phyloP scores from a whole-genome alignment of 2,113 vertebrate genomes.

The Camarhynchus parvulus region DNA sequence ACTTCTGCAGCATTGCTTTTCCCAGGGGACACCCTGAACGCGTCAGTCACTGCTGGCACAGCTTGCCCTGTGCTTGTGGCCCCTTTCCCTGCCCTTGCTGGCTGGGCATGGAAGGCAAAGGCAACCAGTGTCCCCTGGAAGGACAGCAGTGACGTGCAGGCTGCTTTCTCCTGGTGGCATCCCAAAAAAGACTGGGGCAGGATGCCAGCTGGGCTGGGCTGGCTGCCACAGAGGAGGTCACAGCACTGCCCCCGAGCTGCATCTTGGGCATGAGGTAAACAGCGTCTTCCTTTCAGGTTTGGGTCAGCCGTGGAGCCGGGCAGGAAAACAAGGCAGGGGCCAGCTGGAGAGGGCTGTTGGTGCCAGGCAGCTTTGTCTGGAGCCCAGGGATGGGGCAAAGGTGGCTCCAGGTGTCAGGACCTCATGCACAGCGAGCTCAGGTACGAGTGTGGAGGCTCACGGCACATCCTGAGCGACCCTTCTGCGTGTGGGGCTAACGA shows the following conservation, averaged over 20 bases:
- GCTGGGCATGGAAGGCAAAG: background rate
- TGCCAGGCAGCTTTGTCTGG: background rate
- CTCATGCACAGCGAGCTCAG: accelerated
- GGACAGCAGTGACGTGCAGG: background rate
- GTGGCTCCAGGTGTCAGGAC: background rate
- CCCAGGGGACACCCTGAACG: background rate
- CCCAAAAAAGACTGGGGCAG: background rate
- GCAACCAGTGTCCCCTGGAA: background rate
- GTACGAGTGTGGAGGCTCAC: accelerated
- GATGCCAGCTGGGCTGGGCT: background rate
- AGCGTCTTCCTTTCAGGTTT: background rate
- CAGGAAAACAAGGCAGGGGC: background rate
- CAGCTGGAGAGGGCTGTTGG: accelerated
- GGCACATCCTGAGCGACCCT: background rate
- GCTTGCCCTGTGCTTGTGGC: background rate
- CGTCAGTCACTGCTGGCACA: accelerated
- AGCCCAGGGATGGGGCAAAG: accelerated
- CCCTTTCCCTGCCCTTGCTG: background rate
- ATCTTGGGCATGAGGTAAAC: background rate
- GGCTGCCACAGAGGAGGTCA: background rate
- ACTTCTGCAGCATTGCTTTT: background rate
- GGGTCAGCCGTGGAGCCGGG: accelerated
- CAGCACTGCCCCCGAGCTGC: accelerated
- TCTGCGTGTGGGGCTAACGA: accelerated
- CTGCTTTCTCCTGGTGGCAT: background rate